Conservation (phyloP, 2,888 invertebrate species). For the Tethea ocularis region DNA sequence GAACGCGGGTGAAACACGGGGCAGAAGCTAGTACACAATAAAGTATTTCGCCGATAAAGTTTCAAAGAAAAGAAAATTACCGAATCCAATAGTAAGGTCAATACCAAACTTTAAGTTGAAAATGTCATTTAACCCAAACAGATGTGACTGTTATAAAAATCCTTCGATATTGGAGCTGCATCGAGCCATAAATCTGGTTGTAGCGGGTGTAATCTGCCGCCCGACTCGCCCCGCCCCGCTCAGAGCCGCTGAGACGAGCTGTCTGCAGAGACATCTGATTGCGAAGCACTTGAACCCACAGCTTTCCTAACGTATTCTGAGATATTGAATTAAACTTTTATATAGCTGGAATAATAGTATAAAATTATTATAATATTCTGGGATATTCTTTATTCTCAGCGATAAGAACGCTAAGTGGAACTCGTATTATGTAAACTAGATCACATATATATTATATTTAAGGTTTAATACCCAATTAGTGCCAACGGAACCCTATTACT, state of each 20-base stretch:
- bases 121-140: constrained; percentile 2
- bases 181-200: background rate
- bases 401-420: too few relatives aligned
- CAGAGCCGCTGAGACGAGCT: background rate
- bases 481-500: too few relatives aligned
- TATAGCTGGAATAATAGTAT: background rate
- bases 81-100: background rate
- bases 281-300: background rate
- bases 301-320: background rate
- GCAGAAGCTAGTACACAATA: too few relatives aligned
- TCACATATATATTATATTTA: too few relatives aligned
- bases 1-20: too few relatives aligned
- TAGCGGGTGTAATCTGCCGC: background rate
- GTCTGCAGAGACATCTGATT: background rate
- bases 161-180: constrained; percentile 4
- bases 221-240: background rate
- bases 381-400: too few relatives aligned
- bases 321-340: background rate
- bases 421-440: too few relatives aligned
- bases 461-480: too few relatives aligned
- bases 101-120: background rate
- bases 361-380: too few relatives aligned
- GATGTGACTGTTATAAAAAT: background rate
- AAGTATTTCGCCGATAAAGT: background rate
- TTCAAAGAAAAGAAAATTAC: background rate